Evolutionary conservation across 2,888 invertebrate species (phyloP), one percentile per base, ranked within the genome.

Genomic region (Philereme transversata): DNA sequence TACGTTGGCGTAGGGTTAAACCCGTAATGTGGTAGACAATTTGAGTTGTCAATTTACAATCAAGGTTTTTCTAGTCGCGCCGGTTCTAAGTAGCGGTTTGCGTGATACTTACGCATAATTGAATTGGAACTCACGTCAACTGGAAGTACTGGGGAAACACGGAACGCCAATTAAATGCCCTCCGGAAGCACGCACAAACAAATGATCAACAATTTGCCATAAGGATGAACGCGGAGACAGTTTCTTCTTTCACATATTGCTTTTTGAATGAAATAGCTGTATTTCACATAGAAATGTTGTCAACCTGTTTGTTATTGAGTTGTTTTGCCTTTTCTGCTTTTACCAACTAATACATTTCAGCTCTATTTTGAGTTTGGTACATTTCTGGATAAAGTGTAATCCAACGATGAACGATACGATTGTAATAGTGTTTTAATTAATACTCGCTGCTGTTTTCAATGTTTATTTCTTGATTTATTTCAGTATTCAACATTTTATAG

Each of bases 121-220:
- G 80, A 83, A 85, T 87, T 80, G 79, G 81, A 82, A 79, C 78
- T 76, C 72, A 78, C 79, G 81, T 82, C 80, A 79, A 81, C 78
- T 81, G 75, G 74, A 79, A 82, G 81, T 83, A 81, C 78, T 79
- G 70, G 72, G 72, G 76, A 74, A 79, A 79, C 83, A 84, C 80
- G 82, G 77, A 82, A 83, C 67, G 64, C 70, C 76, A 79, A 83
- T 83, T 83, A 81, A 34, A 10, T 68, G 51, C 33, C 44, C 22
- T 40, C 65, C 56, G 57, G 65, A 63, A 68, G 67, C 74, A 74
- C 75, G 73, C 73, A 76, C 70, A 64, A 58, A 61, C 62, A 44
- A n/a, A 49, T 40, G 61, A 64, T 57, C 58, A 62, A 64, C 57
- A 47, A 54, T 46, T 57, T 57, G 47, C 40, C 54, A 46, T 22